phyloP scores from a whole-genome alignment of 1,140 invertebrate genomes.

The Coelopa frigida region DNA sequence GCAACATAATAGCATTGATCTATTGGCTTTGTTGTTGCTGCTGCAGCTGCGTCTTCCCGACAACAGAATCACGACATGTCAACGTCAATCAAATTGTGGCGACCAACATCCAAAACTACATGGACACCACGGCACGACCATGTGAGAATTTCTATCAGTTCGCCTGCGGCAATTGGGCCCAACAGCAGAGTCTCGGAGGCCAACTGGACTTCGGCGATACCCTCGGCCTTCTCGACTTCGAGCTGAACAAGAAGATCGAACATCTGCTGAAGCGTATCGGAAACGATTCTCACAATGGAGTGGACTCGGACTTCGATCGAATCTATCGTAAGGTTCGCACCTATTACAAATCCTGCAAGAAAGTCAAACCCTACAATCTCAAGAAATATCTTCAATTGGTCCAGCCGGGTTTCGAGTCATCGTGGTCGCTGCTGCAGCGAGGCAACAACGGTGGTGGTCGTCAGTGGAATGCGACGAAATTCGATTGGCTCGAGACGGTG shows the following conservation, averaged over 20 bases:
- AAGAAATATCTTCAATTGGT: constrained; percentile 36
- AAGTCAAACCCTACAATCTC: constrained; percentile 36
- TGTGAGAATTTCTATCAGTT: constrained; percentile 43
- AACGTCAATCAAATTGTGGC: constrained; percentile 32
- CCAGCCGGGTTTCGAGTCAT: constrained; percentile 18
- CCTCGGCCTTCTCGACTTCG: constrained; percentile 24
- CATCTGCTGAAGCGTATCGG: too few species aligned
- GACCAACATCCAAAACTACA: constrained; percentile 33
- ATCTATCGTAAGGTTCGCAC: constrained; percentile 24
- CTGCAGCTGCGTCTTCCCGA: constrained; percentile 36
- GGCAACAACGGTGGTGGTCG: constrained; percentile 17
- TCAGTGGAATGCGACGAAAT: constrained; percentile 26
- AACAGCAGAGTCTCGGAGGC: constrained; percentile 19
- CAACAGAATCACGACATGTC: constrained; percentile 15
- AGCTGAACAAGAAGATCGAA: constrained; percentile 29
- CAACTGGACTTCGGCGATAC: constrained; percentile 29
- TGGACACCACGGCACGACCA: constrained; percentile 29
- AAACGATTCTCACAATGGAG: too few species aligned
- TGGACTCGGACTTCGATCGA: too few species aligned
- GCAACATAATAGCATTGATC: constrained; percentile 28
- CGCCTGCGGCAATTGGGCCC: constrained; percentile 38
- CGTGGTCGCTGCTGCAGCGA: constrained; percentile 29
- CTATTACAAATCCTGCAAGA: constrained; percentile 37
- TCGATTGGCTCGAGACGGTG: constrained; percentile 31
- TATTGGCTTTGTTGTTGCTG: constrained; percentile 34